A percentile compares a stretch with the other conserved stretches of the same genome.
These are phyloP conservation scores for Sarcophaga carnaria DNA, from an alignment of 2,888 invertebrate genomes.

Conservation along the genomic window DNA sequence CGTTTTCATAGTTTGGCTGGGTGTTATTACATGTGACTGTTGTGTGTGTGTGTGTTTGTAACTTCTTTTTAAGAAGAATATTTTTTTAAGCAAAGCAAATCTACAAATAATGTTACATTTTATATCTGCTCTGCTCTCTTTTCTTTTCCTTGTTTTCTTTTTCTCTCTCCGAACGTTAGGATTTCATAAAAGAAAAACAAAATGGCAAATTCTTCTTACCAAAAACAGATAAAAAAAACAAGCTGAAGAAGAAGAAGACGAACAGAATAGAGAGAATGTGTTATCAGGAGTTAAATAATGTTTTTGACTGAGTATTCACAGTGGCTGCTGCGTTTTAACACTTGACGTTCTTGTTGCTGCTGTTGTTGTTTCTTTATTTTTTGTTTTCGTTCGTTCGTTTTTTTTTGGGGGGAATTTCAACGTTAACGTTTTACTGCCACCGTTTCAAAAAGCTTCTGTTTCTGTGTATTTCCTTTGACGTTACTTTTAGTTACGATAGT, in stretches of 20 bases:
- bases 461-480: slow-evolving; percentile 22
- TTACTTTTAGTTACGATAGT: slow-evolving; percentile 66
- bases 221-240: neutral
- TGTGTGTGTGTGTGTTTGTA: neutral
- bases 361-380: neutral
- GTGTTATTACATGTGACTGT: neutral
- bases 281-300: slow-evolving; percentile 30
- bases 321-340: slow-evolving; percentile 29
- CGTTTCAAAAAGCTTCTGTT: slow-evolving; percentile 16
- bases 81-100: no score
- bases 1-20: slow-evolving; percentile 35
- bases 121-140: neutral
- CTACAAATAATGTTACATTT: neutral
- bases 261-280: neutral
- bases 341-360: slow-evolving; percentile 16
- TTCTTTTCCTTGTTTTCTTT: neutral
- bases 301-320: slow-evolving; percentile 19
- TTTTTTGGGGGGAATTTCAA: neutral
- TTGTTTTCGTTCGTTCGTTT: neutral
- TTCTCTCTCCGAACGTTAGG: neutral
- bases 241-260: no score
- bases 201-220: slow-evolving; percentile 21
- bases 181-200: slow-evolving; percentile 15
- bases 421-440: slow-evolving; percentile 58
- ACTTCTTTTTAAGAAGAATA: no score